Conservation (phyloP, 2,888 invertebrate species). For the Thecophora atra region DNA sequence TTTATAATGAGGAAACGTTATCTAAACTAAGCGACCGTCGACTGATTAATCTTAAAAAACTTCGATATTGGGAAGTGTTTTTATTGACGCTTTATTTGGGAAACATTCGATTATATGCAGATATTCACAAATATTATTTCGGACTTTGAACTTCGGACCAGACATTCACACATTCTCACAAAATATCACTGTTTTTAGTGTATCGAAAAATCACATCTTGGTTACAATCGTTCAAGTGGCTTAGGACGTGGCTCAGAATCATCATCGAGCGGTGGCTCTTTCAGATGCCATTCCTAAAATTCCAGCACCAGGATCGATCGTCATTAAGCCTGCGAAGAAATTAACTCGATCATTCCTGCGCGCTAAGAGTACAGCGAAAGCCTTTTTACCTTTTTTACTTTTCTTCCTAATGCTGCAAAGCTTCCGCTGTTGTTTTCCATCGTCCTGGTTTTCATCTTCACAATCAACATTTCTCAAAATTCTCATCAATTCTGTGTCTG, state of each 20-base stretch:
- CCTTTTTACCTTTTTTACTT: slow-evolving; percentile 25
- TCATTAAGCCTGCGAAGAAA: slow-evolving; percentile 14
- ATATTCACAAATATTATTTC: no score
- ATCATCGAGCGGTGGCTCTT: slow-evolving; percentile 23
- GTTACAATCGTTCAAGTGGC: not conserved
- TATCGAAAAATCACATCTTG: no score
- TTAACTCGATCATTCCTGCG: not conserved
- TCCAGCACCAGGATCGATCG: slow-evolving; percentile 16
- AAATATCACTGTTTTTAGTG: no score
- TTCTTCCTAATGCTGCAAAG: slow-evolving; percentile 4
- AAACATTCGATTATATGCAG: no score
- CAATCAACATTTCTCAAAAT: not conserved
- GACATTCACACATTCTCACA: no score
- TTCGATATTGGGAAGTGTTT: no score
- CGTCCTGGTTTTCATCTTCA: not conserved
- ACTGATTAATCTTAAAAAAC: no score
- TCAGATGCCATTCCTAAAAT: not conserved
- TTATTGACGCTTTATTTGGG: no score
- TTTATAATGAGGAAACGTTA: no score
- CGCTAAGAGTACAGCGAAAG: not conserved
- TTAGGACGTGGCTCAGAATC: not conserved
- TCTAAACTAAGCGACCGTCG: no score
- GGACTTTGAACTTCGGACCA: no score
- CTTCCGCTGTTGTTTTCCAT: slow-evolving; percentile 12
- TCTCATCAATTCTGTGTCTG: slow-evolving; percentile 22